Evolutionary conservation across 2,888 invertebrate genomes (phyloP), one percentile per base, ranked within the genome.

Genomic region (Hypselothyrea guttata): DNA sequence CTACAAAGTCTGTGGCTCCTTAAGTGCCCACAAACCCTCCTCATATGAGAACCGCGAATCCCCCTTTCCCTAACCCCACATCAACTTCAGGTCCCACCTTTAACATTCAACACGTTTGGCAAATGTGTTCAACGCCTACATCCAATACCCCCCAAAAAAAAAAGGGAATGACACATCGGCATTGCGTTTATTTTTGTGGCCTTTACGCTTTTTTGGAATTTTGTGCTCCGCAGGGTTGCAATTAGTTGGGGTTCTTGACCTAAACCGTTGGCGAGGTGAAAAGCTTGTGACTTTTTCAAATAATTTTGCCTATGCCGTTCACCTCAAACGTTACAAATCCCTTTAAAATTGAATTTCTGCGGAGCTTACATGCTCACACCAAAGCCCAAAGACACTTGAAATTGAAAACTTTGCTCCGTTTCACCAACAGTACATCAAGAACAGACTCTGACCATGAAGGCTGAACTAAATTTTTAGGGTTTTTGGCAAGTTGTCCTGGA

Each of bases 151-250:
- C 22, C n/a, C 33, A 22, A 34, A 40, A 35, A 53, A 68, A 68
- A 40, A 35, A 53, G 73, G 73, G 83, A 62, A 64, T 79, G 84
- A 76, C 81, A 81, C 84, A 84, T 59, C 57, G 65, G 41, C 38
- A 33, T 33, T 42, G 40, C 38, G 45, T 45, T 34, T 28, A 9
- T 52, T 53, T 13, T n/a, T 12, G 46, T 47, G 18, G 61, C 35
- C 41, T 44, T 52, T 74, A 22, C 30, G 41, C 12, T 9, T 45
- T 68, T 38, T 38, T 38, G 16, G 38, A 5, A 4, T 16, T 9
- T 37, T 13, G 13, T 8, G 1, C 47, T 40, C 8, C 11, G 11
- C 33, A 37, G 54, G 38, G 55, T 38, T 49, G 64, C 44, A 59
- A 65, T 59, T 57, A 51, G 8, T 16, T 41, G 45, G 38, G 53